Evolutionary conservation across 2,888 invertebrate species (phyloP), one percentile per base, ranked within the genome.

Genomic region (Diaphora mendica): DNA sequence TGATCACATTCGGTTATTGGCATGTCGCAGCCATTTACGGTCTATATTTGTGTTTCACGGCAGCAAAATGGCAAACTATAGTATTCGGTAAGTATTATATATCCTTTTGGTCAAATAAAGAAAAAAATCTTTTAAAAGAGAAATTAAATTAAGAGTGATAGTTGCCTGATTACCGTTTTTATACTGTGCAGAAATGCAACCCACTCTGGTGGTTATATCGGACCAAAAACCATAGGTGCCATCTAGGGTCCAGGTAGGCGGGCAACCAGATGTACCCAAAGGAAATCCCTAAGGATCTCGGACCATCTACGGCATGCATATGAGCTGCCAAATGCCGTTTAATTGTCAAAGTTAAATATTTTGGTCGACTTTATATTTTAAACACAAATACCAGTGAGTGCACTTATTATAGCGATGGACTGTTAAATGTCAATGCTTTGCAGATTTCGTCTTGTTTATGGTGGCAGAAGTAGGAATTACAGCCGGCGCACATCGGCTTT

Each of bases 401-500:
- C 8, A 55, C 26, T 59, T 26, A n/a, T n/a, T n/a, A n/a, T n/a
- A n/a, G 15, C 3, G 15, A 44, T 59, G 23, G n/a, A 26, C n/a
- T n/a, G n/a, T 17, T 9, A 33, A 20, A n/a, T 17, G 13, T 1
- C n/a, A 35, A n/a, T 67, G 20, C 11, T 23, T 85, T 85, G 7
- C 84, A 91, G 91, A 73, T 64, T 84, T 73, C 15, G 0, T 85
- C n/a, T 51, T 88, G 9, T 83, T 77, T 48, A 7, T 85, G 2
- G 15, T 80, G 4, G 88, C 87, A 9, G 85, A 87, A 81, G 74
- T 91, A 26, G 91, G 91, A 0, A 48, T 90, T 8, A 91, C 91
- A 9, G 91, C 89, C 1, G 91, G 91, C 3, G 84, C 89, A 0
- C 91, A 91, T 68, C 81, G 90, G 23, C 80, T 91, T 1, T 91